Percentiles rank a stretch among this genome's conserved stretches.
Evolutionary conservation across 2,888 invertebrate species (phyloP).

Genomic region (Caenorhabditis angaria): DNA sequence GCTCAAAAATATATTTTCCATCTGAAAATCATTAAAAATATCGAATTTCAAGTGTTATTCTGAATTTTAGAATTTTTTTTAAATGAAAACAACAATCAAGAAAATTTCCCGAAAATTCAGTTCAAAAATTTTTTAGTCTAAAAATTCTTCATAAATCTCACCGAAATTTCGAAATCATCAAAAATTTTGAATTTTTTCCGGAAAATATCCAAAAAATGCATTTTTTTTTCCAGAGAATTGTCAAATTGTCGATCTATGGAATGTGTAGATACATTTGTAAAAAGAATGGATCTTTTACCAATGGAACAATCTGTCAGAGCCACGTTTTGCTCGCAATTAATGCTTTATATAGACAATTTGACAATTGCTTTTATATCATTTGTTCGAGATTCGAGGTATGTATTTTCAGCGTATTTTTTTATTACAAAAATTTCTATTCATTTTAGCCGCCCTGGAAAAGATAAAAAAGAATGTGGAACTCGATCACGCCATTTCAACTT

Average conservation of each 20-base stretch:
- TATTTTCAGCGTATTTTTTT: no score
- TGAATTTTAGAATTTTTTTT: no score
- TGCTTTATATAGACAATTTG: constrained; percentile 60
- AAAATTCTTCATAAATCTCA: no score
- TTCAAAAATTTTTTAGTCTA: no score
- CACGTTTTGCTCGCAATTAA: constrained; percentile 62
- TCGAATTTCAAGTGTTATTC: no score
- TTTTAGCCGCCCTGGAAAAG: constrained; percentile 43
- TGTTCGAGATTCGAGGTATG: constrained; percentile 55
- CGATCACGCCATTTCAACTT: constrained; percentile 46
- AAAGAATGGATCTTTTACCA: constrained; percentile 57
- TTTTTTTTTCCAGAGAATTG: no score
- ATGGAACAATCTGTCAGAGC: constrained; percentile 54
- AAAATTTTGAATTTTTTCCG: no score
- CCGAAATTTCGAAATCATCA: no score
- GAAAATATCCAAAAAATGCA: no score
- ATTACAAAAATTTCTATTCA: neutral
- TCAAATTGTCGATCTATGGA: no score
- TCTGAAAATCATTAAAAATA: constrained; percentile 47
- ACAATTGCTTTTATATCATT: constrained; percentile 57
- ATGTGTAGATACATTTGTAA: constrained; percentile 47
- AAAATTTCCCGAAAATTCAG: no score
- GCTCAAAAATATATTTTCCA: constrained; percentile 18
- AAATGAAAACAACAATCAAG: no score
- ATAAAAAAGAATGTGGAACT: constrained; percentile 49